Conservation (phyloP, 1,140 invertebrate genomes). For the Eurosta solidaginis region DNA sequence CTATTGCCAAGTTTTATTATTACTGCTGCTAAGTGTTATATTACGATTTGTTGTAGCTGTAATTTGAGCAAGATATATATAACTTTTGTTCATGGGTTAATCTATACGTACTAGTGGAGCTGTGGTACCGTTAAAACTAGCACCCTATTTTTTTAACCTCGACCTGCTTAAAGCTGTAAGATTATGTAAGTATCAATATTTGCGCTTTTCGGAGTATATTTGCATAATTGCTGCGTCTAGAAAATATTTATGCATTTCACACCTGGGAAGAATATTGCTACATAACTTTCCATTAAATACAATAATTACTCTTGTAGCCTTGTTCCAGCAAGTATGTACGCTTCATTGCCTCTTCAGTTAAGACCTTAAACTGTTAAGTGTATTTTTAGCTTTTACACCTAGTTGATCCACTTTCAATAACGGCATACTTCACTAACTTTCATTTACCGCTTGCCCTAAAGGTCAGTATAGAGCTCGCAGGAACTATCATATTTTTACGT, state of each 20-base stretch:
- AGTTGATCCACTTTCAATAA: not conserved
- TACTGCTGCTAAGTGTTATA: not conserved
- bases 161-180: not conserved
- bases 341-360: not conserved
- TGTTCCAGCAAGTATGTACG: too few relatives aligned
- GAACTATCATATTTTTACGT: too few relatives aligned
- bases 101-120: too few relatives aligned
- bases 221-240: too few relatives aligned
- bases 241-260: too few relatives aligned
- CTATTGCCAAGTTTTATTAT: conserved; percentile 1
- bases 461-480: too few relatives aligned
- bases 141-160: not conserved
- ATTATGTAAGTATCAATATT: not conserved
- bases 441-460: not conserved
- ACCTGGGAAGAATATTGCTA: not conserved
- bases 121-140: not conserved
- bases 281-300: not conserved
- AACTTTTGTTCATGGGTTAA: not conserved
- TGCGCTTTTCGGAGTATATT: not conserved
- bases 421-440: not conserved
- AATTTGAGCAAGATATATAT: not conserved
- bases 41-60: not conserved
- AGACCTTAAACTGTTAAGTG: not conserved
- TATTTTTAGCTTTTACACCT: not conserved
- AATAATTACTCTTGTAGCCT: not conserved